Evolutionary conservation across 2,113 vertebrate genomes (phyloP).

Genomic region (Caranx ignobilis): DNA sequence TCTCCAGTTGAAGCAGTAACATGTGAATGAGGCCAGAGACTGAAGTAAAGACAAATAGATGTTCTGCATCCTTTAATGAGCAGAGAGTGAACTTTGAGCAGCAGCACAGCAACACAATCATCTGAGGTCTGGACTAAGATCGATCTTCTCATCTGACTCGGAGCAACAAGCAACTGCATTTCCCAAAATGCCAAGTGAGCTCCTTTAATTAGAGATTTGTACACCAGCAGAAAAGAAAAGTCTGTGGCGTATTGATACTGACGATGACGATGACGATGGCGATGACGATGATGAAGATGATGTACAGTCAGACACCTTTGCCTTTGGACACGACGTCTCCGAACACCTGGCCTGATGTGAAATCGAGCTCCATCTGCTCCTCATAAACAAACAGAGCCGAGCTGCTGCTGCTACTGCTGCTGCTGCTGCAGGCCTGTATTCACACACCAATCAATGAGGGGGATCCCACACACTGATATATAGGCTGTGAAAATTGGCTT

Average conservation of each 20-base stretch:
- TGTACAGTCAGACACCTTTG: conserved; percentile 34
- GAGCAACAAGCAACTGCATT: conserved; percentile 18
- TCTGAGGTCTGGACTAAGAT: conserved; percentile 8
- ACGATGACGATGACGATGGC: conserved; percentile 8
- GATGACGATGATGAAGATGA: conserved; percentile 37
- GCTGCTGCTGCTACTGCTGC: not conserved
- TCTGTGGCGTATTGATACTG: not conserved
- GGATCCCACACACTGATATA: conserved; percentile 61
- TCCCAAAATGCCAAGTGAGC: conserved; percentile 52
- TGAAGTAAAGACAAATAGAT: not conserved
- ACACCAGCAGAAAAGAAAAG: not conserved
- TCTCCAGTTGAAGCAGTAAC: no score
- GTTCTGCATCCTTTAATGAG: not conserved
- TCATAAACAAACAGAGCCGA: conserved; percentile 70
- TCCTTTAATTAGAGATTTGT: conserved; percentile 54
- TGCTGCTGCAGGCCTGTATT: conserved; percentile 55
- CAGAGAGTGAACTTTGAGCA: not conserved
- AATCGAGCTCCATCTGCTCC: conserved; percentile 61
- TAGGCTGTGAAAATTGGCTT: conserved; percentile 73
- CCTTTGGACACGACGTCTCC: conserved; percentile 1
- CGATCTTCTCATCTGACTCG: conserved; percentile 24
- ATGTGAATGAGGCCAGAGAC: no score
- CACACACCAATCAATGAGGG: conserved; percentile 76
- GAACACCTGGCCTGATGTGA: conserved; percentile 38
- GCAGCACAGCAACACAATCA: conserved; percentile 1